Evolutionary conservation across 2,888 invertebrate genomes (phyloP).

Genomic region (Alcis repandata): DNA sequence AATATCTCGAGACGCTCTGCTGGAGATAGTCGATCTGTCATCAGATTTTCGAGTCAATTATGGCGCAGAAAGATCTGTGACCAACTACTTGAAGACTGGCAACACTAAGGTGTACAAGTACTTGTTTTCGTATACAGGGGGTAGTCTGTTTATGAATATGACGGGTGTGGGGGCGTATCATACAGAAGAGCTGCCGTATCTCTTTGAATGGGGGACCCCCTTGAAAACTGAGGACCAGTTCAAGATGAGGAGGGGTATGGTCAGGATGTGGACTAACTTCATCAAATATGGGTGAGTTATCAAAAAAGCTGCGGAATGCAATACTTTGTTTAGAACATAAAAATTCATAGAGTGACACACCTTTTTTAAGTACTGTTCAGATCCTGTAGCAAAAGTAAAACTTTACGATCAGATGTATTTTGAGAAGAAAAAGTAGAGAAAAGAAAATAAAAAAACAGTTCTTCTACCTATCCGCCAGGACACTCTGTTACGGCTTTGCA

Average conservation of each 20-base stretch:
- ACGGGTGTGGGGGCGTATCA: conserved; percentile 59
- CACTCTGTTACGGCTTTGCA: too few species aligned
- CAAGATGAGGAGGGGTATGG: conserved; percentile 59
- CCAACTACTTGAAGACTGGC: conserved; percentile 54
- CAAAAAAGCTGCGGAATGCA: not conserved
- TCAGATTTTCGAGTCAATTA: conserved; percentile 56
- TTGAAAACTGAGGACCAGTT: conserved; percentile 53
- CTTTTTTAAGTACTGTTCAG: too few species aligned
- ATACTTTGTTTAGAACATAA: too few species aligned
- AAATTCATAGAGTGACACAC: too few species aligned
- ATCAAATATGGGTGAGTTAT: conserved; percentile 63
- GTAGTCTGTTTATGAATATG: conserved; percentile 52
- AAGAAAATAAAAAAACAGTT: too few species aligned
- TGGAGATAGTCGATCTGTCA: conserved; percentile 55
- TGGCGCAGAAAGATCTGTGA: conserved; percentile 59
- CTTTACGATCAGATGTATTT: too few species aligned
- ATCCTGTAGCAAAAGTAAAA: too few species aligned
- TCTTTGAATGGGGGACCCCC: conserved; percentile 48
- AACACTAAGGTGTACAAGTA: conserved; percentile 56
- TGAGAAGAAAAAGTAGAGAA: too few species aligned
- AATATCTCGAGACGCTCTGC: conserved; percentile 51
- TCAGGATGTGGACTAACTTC: conserved; percentile 65
- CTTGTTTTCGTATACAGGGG: conserved; percentile 59
- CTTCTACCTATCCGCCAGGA: too few species aligned
- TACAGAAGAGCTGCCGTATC: conserved; percentile 59